Conservation (phyloP, 1,140 invertebrate genomes). For the Stegodyphus dumicola region DNA sequence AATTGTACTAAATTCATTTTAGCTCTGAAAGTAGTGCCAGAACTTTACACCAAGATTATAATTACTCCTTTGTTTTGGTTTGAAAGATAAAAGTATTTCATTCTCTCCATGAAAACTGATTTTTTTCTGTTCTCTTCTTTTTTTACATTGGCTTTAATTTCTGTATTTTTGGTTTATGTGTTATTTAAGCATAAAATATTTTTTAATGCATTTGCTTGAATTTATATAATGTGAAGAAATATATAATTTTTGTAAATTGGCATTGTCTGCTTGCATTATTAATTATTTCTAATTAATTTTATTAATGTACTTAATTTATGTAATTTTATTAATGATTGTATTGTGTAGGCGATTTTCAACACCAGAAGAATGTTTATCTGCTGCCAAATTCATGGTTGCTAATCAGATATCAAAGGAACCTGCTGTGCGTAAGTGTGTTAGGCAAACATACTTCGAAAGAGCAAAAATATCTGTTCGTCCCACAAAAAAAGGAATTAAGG, state of each 20-base stretch:
- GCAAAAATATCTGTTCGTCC: conserved; percentile 85
- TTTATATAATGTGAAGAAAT: neutral
- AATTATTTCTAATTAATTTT: neutral
- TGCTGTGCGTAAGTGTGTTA: conserved; percentile 83
- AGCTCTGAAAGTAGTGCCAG: too few species aligned
- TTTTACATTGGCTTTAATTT: too few species aligned
- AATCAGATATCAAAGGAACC: conserved; percentile 94
- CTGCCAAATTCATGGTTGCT: conserved; percentile 93
- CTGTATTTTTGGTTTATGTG: too few species aligned
- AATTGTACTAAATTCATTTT: too few species aligned
- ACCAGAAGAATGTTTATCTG: conserved; percentile 84
- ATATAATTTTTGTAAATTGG: neutral
- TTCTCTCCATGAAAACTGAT: too few species aligned
- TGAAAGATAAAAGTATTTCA: too few species aligned
- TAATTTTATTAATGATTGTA: neutral
- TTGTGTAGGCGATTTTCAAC: conserved; percentile 71
- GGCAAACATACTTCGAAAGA: conserved; percentile 91
- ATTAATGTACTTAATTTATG: neutral
- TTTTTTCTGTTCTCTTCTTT: too few species aligned
- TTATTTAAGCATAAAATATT: too few species aligned
- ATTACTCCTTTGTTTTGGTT: too few species aligned
- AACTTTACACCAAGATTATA: too few species aligned
- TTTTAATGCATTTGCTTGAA: too few species aligned
- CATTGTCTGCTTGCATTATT: neutral
- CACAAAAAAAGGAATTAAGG: conserved; percentile 90